Evolutionary conservation across 2,888 invertebrate species (phyloP).

Genomic region (Cosmia pyralina): DNA sequence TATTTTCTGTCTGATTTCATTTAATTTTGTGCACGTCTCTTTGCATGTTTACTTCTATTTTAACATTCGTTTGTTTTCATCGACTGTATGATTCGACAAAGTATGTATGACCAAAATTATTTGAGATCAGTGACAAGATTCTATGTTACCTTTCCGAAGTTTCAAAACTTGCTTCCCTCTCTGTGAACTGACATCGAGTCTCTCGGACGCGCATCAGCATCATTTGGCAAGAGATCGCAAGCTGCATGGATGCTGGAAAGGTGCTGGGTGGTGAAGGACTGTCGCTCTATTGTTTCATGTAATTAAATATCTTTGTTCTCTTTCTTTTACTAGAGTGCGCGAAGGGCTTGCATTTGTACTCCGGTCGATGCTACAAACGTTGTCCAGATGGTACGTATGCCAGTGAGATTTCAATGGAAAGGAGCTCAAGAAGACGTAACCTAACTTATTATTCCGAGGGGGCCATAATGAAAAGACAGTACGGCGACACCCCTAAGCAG

Average conservation of each 20-base stretch:
- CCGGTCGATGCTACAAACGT: slow-evolving; percentile 90
- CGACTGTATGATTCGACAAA: slow-evolving; percentile 44
- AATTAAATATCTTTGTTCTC: slow-evolving; percentile 84
- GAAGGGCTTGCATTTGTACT: slow-evolving; percentile 90
- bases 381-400: slow-evolving; percentile 90
- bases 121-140: slow-evolving; percentile 90
- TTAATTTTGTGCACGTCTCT: slow-evolving; percentile 86
- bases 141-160: slow-evolving; percentile 74
- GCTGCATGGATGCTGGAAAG: slow-evolving; percentile 87
- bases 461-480: slow-evolving; percentile 78
- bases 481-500: slow-evolving; percentile 63
- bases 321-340: slow-evolving; percentile 92
- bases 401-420: slow-evolving; percentile 81
- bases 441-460: slow-evolving; percentile 80
- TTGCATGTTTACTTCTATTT: slow-evolving; percentile 60
- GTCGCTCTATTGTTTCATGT: slow-evolving; percentile 73
- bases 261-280: slow-evolving; percentile 87
- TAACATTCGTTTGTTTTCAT: slow-evolving; percentile 65
- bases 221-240: slow-evolving; percentile 80
- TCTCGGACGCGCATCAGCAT: slow-evolving; percentile 80
- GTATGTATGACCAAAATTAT: slow-evolving; percentile 81
- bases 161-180: slow-evolving; percentile 72
- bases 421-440: slow-evolving; percentile 84
- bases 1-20: slow-evolving; percentile 83
- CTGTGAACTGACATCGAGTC: slow-evolving; percentile 77